These are phyloP conservation scores for Bombyx huttoni DNA, from an alignment of 2,888 invertebrate species.

Conservation along the genomic window DNA sequence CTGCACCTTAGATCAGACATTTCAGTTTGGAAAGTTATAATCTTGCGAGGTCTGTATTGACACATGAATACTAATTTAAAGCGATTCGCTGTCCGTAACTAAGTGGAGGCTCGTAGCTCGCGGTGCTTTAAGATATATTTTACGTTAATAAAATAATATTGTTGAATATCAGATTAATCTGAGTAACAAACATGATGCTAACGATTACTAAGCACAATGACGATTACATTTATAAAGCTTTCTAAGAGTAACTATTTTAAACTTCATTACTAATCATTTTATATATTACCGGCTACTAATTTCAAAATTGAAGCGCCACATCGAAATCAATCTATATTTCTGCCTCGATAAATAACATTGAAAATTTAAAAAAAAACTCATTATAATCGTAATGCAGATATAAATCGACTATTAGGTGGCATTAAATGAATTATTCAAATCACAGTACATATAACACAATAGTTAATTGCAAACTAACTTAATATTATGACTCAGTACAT, in stretches of 20 bases:
- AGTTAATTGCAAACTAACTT: conserved; percentile 59
- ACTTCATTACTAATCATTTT: conserved; percentile 50
- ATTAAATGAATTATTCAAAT: conserved; percentile 30
- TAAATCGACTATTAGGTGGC: no score
- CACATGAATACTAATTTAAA: conserved; percentile 6
- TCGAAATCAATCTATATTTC: conserved; percentile 21
- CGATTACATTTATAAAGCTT: conserved; percentile 68
- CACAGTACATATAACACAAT: conserved; percentile 62
- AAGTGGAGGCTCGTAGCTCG: conserved; percentile 10
- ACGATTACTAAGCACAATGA: conserved; percentile 69
- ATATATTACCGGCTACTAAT: conserved; percentile 57
- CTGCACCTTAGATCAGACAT: background rate
- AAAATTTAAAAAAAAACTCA: background rate
- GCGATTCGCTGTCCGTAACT: conserved; percentile 13
- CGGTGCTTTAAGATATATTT: conserved; percentile 24
- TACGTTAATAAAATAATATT: conserved; percentile 10
- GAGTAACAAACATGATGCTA: conserved; percentile 55
- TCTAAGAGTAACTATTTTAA: conserved; percentile 57
- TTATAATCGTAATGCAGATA: no score
- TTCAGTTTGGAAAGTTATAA: background rate
- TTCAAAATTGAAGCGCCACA: conserved; percentile 60
- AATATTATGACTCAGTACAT: conserved; percentile 60
- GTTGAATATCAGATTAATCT: conserved; percentile 33
- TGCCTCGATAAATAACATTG: background rate
- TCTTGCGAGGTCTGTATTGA: conserved; percentile 6